Evolutionary conservation across 2,888 invertebrate genomes (phyloP), one percentile per base, ranked within the genome.

Genomic region (Aphodius sticticus): DNA sequence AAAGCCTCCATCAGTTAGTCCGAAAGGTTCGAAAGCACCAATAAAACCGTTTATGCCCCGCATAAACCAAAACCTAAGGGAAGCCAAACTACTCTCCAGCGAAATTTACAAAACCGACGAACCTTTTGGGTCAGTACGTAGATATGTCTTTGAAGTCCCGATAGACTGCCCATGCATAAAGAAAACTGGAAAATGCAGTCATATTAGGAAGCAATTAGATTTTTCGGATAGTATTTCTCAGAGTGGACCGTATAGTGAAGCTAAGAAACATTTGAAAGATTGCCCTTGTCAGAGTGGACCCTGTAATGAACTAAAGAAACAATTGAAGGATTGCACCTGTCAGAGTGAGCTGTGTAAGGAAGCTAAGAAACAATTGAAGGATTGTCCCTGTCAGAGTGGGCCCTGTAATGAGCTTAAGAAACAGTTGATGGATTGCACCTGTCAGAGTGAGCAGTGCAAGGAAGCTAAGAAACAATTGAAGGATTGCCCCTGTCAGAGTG

Each of bases 111-210:
- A 69, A 69, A 74, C 76, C 6, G 38, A 14, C 15, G 7, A 36
- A 16, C 81, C 79, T 15, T 76, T 79, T 37, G 76, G 79, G 2
- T 79, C 78, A 15, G 76, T 81, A 16, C 38, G 81, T 69, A 75
- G 81, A 69, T 81, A 81, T 37, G 78, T 81, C 38, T 81, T 81
- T 69, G 81, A 81, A 76, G 76, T 81, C 70, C 81, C 81, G 16
- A 36, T 81, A 72, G 77, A 77, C 4, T 72, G 72, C n/a, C 36
- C 38, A 36, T 53, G 75, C 9, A 76, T 76, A 9, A 53, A 53
- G 53, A 53, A 53, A 12, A 9, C 53, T 2, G 53, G 12, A 12
- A 53, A 53, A 12, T 53, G 53, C 12, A 2, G 1, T 53, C 53
- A 53, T 53, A 9, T 53, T 12, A 53, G 4, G 53, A 53, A 12